Base-by-base conservation (phyloP, 2,797 vertebrate species). In the Phataginus tricuspis region DNA sequence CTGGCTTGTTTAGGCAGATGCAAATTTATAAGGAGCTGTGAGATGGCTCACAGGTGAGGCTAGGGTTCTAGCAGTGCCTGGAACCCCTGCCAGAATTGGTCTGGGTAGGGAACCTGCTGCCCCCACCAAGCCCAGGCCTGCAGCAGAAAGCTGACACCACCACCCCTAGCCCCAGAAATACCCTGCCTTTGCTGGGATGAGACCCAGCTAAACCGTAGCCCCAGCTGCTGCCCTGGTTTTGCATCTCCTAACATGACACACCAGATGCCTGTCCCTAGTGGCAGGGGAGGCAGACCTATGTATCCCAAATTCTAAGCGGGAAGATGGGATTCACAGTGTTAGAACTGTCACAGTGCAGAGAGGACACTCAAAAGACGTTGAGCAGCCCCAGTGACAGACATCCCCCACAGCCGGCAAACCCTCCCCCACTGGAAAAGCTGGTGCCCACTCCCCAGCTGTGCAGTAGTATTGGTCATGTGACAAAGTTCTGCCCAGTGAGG, bases 351-450 rank as follows among this genome's bases (percentile, higher is more conserved):
- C 39, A 6, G 15, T 2, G 29, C 19, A 15, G 42, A 63, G 31
- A 49, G 57, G 61, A 53, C 11, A 19, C 6, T 61, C 18, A 13
- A 2, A 37, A 51, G n/a, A 55, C 0, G 1, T 12, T 10, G 15
- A 37, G 45, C 7, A 2, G 63, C 31, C 15, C 0, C 59, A 19
- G 2, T 0, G 64, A 37, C 31, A 7, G 37, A 15, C 9, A 8
- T 23, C 49, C 21, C 14, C 37, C 2, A 1, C 34, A 19, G 45
- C 0, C 18, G 1, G 2, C 4, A 3, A 8, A 13, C 11, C 29
- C 2, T 0, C 9, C 6, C 31, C 14, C 14, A 45, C 1, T 27
- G 4, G 55, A 1, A 11, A 23, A 13, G 0, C 51, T 25, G 4
- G 42, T 1, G 74, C 23, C 34, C 51, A 19, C n/a, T 12, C 15